Evolutionary conservation across 1,140 invertebrate species (phyloP).

Genomic region (Euura lappo): DNA sequence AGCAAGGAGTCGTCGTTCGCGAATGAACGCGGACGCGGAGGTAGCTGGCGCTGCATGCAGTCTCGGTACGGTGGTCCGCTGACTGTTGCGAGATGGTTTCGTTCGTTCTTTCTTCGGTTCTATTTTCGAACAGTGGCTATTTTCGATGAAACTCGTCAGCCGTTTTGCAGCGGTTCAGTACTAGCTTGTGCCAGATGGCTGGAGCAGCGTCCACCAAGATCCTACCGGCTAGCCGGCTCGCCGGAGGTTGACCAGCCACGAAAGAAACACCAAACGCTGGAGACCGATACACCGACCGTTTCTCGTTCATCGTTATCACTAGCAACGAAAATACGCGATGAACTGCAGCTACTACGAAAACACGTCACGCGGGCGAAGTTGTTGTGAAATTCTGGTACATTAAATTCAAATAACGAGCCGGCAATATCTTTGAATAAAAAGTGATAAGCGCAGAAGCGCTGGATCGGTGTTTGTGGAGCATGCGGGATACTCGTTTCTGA

Average conservation of each 20-base stretch:
- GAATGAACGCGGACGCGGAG: too few relatives aligned
- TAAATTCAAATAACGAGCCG: too few relatives aligned
- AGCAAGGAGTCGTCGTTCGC: too few relatives aligned
- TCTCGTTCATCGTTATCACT: background rate
- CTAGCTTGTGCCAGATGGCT: slow-evolving; percentile 50
- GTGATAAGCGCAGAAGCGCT: background rate
- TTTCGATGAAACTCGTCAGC: slow-evolving; percentile 55
- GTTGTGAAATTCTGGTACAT: too few relatives aligned
- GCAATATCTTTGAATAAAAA: too few relatives aligned
- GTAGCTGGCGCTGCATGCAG: background rate
- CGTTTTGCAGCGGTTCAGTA: slow-evolving; percentile 50
- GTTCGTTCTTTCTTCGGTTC: slow-evolving; percentile 48
- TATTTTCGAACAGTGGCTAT: slow-evolving; percentile 59
- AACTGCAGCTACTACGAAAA: too few relatives aligned
- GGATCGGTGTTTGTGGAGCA: background rate
- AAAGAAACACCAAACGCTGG: background rate
- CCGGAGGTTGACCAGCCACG: slow-evolving; percentile 8
- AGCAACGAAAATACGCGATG: too few relatives aligned
- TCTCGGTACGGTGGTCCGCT: background rate
- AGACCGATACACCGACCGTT: too few relatives aligned
- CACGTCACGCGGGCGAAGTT: too few relatives aligned
- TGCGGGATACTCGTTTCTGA: too few relatives aligned
- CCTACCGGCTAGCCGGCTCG: slow-evolving; percentile 17
- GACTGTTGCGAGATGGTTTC: slow-evolving; percentile 27
- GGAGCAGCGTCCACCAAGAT: slow-evolving; percentile 38